These are phyloP conservation scores for Peromyscus melanophrys DNA, from an alignment of 2,797 vertebrate species.

Conservation along the genomic window DNA sequence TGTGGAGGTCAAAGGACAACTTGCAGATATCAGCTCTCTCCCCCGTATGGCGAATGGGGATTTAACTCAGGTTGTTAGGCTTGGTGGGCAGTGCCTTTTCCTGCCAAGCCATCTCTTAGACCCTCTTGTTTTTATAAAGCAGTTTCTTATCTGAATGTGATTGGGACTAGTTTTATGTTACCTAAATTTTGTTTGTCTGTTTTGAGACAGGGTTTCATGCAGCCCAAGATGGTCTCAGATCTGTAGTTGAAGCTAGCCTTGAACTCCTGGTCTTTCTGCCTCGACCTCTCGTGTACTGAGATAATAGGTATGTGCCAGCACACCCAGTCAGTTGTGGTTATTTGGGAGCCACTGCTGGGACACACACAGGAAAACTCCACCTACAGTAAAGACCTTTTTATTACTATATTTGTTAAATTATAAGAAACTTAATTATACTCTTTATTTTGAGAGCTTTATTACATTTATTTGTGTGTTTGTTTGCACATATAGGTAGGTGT, in stretches of 20 bases:
- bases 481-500: background rate
- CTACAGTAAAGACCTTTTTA: background rate
- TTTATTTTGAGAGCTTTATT: background rate
- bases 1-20: background rate
- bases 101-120: background rate
- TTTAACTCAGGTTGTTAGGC: background rate
- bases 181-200: background rate
- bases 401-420: constrained; percentile 36
- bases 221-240: background rate
- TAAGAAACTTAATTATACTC: background rate
- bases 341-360: no score
- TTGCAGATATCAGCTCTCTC: background rate
- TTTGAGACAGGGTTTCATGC: background rate
- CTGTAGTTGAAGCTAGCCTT: background rate
- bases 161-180: background rate
- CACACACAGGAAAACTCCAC: no score
- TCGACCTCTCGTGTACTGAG: background rate
- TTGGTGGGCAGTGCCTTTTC: background rate
- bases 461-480: background rate
- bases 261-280: background rate
- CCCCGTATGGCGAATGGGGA: background rate
- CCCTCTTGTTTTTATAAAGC: background rate
- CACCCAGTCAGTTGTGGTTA: background rate
- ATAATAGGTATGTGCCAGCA: background rate
- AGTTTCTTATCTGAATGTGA: constrained; percentile 13